A percentile compares a stretch with the other conserved stretches of the same genome.
phyloP scores from a whole-genome alignment of 2,797 vertebrate species.

The Sciurus vulgaris region DNA sequence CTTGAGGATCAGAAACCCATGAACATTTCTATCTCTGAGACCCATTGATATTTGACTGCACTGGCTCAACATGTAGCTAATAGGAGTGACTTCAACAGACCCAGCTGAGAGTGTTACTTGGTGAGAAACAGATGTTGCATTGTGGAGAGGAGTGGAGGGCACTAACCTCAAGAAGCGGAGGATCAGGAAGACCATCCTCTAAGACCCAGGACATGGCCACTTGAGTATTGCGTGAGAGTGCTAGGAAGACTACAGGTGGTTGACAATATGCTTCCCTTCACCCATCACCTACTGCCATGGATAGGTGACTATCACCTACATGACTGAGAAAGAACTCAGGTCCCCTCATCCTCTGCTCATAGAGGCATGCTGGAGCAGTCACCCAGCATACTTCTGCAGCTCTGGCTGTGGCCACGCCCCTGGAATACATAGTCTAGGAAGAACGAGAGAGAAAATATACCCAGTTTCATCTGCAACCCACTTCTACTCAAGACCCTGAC shows the following conservation, averaged over 20 bases:
- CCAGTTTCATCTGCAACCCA: background rate
- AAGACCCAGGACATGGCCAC: background rate
- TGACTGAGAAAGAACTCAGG: background rate
- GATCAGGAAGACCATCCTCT: background rate
- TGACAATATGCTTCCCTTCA: background rate
- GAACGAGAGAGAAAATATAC: background rate
- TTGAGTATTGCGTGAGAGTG: too few relatives aligned
- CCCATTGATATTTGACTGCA: background rate
- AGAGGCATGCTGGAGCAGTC: too few relatives aligned
- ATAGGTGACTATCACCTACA: background rate
- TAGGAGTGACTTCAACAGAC: background rate
- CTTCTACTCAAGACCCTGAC: background rate
- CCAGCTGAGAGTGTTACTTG: background rate
- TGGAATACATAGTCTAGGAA: background rate
- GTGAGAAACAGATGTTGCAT: background rate
- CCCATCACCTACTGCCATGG: background rate
- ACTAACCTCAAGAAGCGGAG: background rate
- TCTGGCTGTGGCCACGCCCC: background rate
- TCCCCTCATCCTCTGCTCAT: too few relatives aligned
- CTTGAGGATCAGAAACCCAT: background rate
- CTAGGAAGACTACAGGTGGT: too few relatives aligned
- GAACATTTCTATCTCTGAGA: background rate
- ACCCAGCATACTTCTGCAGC: background rate
- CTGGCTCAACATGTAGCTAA: background rate
- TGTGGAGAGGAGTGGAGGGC: too few relatives aligned